phyloP scores from a whole-genome alignment of 2,113 vertebrate species.

The Reinhardtius hippoglossoides region DNA sequence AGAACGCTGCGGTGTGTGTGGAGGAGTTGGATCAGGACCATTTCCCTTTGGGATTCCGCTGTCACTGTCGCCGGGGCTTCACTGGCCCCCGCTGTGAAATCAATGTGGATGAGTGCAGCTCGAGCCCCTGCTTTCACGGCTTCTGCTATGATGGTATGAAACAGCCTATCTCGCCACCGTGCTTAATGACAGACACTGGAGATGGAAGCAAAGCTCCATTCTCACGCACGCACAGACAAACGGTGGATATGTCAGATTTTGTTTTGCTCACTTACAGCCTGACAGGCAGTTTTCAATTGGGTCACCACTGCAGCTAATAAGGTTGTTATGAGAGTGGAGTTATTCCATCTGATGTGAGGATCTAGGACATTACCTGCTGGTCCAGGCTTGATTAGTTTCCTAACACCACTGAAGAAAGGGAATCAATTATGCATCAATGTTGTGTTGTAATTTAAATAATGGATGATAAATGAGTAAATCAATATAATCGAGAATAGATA shows the following conservation, averaged over 20 bases:
- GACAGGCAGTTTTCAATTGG: conserved; percentile 68
- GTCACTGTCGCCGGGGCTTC: conserved; percentile 84
- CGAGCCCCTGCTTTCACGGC: conserved; percentile 83
- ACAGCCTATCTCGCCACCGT: conserved; percentile 46
- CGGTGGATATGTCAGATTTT: conserved; percentile 32
- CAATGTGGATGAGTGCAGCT: conserved; percentile 85
- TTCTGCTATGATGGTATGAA: conserved; percentile 86
- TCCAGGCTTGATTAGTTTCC: conserved; percentile 60
- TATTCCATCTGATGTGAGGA: conserved; percentile 76
- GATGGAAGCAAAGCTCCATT: conserved; percentile 9
- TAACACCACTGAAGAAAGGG: conserved; percentile 60
- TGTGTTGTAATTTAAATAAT: conserved; percentile 70
- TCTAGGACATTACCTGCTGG: conserved; percentile 66
- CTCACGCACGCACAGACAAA: not conserved
- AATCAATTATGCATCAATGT: conserved; percentile 66
- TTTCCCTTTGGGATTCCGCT: conserved; percentile 85
- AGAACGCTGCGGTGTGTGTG: conserved; percentile 82
- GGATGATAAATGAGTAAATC: conserved; percentile 65
- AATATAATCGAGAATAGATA: conserved; percentile 52
- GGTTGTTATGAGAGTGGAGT: conserved; percentile 79
- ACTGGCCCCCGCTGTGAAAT: conserved; percentile 84
- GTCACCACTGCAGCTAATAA: conserved; percentile 77
- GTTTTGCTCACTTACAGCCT: conserved; percentile 59
- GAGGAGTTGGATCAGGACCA: conserved; percentile 81
- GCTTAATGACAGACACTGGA: conserved; percentile 46